Conservation (phyloP, 2,888 invertebrate genomes). For the Elaeidobius kamerunicus region DNA sequence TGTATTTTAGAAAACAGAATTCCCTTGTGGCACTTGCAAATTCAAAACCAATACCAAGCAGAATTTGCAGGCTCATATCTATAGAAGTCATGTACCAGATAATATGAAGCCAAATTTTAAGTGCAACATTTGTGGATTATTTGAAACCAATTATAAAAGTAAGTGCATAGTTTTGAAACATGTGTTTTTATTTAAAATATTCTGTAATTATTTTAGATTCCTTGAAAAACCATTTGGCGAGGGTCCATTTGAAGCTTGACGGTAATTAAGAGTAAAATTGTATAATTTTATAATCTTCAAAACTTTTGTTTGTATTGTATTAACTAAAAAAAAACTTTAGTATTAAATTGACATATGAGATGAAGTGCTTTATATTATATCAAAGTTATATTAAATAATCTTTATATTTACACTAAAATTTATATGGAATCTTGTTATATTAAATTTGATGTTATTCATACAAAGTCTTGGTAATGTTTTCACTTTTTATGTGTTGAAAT, state of each 20-base stretch:
- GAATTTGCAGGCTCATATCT: slow-evolving; percentile 12
- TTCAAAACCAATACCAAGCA: slow-evolving; percentile 3
- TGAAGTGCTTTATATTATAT: too few relatives aligned
- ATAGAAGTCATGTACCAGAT: slow-evolving; percentile 8
- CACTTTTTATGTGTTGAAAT: neutral
- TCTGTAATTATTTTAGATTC: neutral
- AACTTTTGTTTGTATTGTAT: too few relatives aligned
- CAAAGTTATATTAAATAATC: too few relatives aligned
- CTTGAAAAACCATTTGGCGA: slow-evolving; percentile 4
- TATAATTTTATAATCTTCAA: too few relatives aligned
- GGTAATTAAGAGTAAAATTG: too few relatives aligned
- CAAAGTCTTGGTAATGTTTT: neutral
- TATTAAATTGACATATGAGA: too few relatives aligned
- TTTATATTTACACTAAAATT: too few relatives aligned
- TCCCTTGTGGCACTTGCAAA: slow-evolving; percentile 13
- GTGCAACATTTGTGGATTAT: slow-evolving; percentile 16
- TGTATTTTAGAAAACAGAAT: slow-evolving; percentile 4
- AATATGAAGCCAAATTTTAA: slow-evolving; percentile 8
- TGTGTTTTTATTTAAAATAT: neutral
- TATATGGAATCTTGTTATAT: too few relatives aligned
- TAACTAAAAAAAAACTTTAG: too few relatives aligned
- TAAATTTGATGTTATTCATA: too few relatives aligned
- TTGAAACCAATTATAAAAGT: slow-evolving; percentile 9
- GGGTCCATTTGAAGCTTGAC: slow-evolving; percentile 5
- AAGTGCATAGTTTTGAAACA: neutral